A percentile compares a stretch with the other conserved stretches of the same genome.
These are phyloP conservation scores for Crypturellus tataupa DNA, from an alignment of 2,797 vertebrate genomes.

Conservation along the genomic window DNA sequence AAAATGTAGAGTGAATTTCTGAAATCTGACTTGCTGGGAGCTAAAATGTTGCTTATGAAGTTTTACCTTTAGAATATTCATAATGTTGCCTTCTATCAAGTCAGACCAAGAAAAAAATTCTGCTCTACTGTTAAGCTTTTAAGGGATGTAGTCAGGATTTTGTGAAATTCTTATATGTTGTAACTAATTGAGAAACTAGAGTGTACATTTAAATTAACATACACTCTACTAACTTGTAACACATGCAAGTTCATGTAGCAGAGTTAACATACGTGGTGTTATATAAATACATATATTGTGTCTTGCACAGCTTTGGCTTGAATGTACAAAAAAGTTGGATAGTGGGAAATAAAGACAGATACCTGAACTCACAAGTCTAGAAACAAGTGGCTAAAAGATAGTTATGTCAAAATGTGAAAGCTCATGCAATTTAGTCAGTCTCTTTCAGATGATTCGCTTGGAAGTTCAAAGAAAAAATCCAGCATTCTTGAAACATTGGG, in stretches of 20 bases:
- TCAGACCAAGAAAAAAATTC: not conserved
- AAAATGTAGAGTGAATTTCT: not conserved
- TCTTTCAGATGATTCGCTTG: slow-evolving; percentile 94
- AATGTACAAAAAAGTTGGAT: not conserved
- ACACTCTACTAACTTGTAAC: not conserved
- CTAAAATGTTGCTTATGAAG: not conserved
- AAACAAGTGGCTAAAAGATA: not conserved
- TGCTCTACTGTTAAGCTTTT: not conserved
- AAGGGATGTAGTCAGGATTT: not conserved
- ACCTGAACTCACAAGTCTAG: not conserved
- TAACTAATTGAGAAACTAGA: not conserved
- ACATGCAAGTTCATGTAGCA: not conserved
- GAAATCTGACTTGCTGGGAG: not conserved
- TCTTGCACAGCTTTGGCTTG: not conserved
- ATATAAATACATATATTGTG: not conserved
- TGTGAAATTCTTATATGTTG: not conserved
- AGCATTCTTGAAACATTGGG: slow-evolving; percentile 77
- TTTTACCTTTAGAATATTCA: not conserved
- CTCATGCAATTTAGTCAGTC: slow-evolving; percentile 80
- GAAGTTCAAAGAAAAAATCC: slow-evolving; percentile 73
- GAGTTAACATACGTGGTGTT: not conserved
- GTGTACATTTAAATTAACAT: not conserved
- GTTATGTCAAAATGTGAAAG: not conserved
- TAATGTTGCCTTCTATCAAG: not conserved
- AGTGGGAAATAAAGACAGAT: not conserved